Evolutionary conservation across 2,888 invertebrate genomes (phyloP).

Genomic region (Lissocephala sabroskyi): DNA sequence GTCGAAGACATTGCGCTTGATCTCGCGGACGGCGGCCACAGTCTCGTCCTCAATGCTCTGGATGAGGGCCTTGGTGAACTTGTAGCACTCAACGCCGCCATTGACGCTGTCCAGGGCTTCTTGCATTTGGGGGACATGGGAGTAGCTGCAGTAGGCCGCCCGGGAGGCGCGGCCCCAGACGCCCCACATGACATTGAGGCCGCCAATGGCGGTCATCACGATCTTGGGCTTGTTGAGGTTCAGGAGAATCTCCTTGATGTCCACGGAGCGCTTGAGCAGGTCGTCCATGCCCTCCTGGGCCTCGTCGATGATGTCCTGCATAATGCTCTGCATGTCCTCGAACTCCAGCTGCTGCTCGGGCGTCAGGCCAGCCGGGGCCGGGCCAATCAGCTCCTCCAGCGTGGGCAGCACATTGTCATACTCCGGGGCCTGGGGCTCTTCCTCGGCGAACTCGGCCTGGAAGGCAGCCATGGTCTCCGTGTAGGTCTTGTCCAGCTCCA

Average conservation of each 20-base stretch:
- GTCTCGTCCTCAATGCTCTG: constrained; percentile 48
- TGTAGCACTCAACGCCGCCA: constrained; percentile 57
- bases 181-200: constrained; percentile 34
- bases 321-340: constrained; percentile 44
- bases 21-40: constrained; percentile 44
- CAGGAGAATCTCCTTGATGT: constrained; percentile 39
- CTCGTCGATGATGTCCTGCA: constrained; percentile 58
- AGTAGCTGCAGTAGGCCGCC: constrained; percentile 61
- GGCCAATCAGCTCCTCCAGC: constrained; percentile 42
- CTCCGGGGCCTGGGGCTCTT: constrained; percentile 21
- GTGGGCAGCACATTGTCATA: constrained; percentile 54
- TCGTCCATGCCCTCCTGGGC: constrained; percentile 46
- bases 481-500: constrained; percentile 24
- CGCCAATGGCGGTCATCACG: constrained; percentile 38
- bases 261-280: constrained; percentile 40
- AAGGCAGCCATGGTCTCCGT: constrained; percentile 33
- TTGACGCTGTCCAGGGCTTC: constrained; percentile 49
- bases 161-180: constrained; percentile 36
- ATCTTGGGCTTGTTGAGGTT: constrained; percentile 56
- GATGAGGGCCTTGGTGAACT: constrained; percentile 41
- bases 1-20: constrained; percentile 40
- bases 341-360: constrained; percentile 39
- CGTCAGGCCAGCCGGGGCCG: constrained; percentile 19
- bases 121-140: constrained; percentile 54
- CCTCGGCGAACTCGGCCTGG: constrained; percentile 27